These are phyloP conservation scores for Megaceryle torquata DNA, from an alignment of 2,113 vertebrate species.

Conservation along the genomic window DNA sequence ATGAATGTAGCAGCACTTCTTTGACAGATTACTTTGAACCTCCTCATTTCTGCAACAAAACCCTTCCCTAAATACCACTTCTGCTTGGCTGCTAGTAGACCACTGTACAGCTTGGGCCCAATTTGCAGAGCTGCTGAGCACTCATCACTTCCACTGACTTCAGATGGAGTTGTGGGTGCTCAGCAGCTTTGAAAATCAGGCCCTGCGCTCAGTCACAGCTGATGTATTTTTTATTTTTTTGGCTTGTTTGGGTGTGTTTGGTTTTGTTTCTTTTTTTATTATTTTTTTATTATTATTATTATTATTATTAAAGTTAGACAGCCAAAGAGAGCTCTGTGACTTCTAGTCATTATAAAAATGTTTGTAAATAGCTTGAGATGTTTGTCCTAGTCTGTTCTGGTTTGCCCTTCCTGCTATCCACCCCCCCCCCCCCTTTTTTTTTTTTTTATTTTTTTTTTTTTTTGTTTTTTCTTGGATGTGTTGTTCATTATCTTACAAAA, in stretches of 20 bases:
- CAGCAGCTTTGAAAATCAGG: conserved; percentile 22
- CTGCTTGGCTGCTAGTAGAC: neutral
- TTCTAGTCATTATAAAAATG: conserved; percentile 44
- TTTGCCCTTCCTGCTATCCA: neutral
- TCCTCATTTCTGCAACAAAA: neutral
- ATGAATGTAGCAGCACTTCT: neutral
- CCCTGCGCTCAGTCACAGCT: conserved; percentile 8
- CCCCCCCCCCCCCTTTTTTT: neutral
- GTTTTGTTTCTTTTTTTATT: neutral
- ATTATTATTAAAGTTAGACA: conserved; percentile 44
- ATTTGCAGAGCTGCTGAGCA: neutral
- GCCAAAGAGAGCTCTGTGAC: conserved; percentile 30
- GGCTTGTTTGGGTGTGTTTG: neutral
- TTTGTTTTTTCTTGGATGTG: neutral
- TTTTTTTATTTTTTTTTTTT: neutral
- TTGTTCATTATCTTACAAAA: no score
- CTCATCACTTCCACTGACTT: conserved; percentile 20
- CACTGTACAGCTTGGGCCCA: neutral
- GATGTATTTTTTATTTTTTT: neutral
- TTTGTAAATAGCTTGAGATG: conserved; percentile 45
- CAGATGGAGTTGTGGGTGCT: conserved; percentile 19
- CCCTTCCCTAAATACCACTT: neutral
- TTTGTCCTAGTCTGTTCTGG: neutral
- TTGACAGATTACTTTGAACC: conserved; percentile 27
- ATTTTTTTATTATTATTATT: neutral